These are phyloP conservation scores for Lutraria lutraria DNA, from an alignment of 2,888 invertebrate species.

Conservation along the genomic window DNA sequence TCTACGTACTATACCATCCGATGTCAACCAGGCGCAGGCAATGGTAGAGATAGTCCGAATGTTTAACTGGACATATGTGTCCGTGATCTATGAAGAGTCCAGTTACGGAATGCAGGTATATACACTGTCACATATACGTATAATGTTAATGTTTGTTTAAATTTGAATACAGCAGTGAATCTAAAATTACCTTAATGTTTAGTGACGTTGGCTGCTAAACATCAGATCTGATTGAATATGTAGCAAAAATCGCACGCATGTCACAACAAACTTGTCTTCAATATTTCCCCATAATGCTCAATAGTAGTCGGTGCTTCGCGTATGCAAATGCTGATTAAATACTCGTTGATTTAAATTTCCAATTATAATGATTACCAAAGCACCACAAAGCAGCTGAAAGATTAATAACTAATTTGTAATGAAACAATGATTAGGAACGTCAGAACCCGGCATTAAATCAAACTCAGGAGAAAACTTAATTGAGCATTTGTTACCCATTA, in stretches of 20 bases:
- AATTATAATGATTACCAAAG: too few relatives aligned
- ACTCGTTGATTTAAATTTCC: too few relatives aligned
- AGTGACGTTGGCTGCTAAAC: too few relatives aligned
- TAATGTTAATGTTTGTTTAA: too few relatives aligned
- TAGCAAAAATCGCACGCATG: too few relatives aligned
- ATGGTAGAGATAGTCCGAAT: conserved; percentile 96
- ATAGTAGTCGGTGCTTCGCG: too few relatives aligned
- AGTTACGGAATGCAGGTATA: conserved; percentile 96
- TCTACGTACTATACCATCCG: conserved; percentile 97
- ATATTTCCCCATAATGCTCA: too few relatives aligned
- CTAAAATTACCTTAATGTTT: too few relatives aligned
- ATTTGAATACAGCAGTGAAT: too few relatives aligned
- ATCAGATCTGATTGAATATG: too few relatives aligned
- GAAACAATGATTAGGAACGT: background rate
- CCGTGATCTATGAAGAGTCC: conserved; percentile 97
- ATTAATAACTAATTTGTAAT: background rate
- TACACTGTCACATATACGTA: background rate
- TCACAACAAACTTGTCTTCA: too few relatives aligned
- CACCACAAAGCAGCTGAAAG: background rate
- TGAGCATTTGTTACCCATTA: background rate
- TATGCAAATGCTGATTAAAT: too few relatives aligned
- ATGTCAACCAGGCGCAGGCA: conserved; percentile 95
- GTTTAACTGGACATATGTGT: conserved; percentile 97
- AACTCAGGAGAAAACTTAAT: background rate
- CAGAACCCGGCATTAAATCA: background rate